Base-by-base conservation (phyloP, 2,888 invertebrate species). In the Lumbricus terrestris region DNA sequence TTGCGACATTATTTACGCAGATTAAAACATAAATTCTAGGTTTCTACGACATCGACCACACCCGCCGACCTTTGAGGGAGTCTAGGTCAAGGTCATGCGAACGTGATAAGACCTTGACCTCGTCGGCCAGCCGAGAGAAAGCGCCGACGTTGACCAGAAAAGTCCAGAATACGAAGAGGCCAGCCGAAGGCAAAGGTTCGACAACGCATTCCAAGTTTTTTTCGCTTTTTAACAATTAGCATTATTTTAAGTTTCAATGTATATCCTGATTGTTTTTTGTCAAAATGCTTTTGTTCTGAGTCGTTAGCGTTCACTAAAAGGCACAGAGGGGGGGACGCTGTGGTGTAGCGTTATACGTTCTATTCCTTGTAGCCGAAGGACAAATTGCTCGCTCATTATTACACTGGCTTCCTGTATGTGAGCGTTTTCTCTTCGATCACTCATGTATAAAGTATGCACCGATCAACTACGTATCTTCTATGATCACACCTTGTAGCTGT, bases 61-160 rank as follows among this genome's bases (percentile, higher is more conserved):
- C 90, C 35, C 85, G 85, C 35, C 85, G 37, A 85, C 85, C 85
- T 34, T 20, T 85, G 23, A 90, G 90, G 35, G 90, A 91, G 34
- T 91, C 91, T 34, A 88, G 91, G 89, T 91, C 91, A 69, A 37
- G 90, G 88, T 90, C 90, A 34, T n/a, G 90, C 54, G 91, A 91
- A 37, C 89, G 91, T 40, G 91, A 91, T 88, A 91, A 91, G 89
- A 88, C 90, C 88, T 35, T 6, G 6, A 29, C 83, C 11, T 35
- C 85, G 85, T 5, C 35, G 15, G 3, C 23, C 54, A 85, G 85
- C 16, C 85, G 85, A 34, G 85, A 85, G 85, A 85, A 85, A 85
- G 85, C 35, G 13, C 85, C 85, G 85, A 35, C 34, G 85, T 8
- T 69, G 11, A n/a, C 69, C 29, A 34, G 85, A 29, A 85, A 85